Evolutionary conservation across 2,888 invertebrate genomes (phyloP), one percentile per base, ranked within the genome.

Genomic region (Cristatella mucedo): DNA sequence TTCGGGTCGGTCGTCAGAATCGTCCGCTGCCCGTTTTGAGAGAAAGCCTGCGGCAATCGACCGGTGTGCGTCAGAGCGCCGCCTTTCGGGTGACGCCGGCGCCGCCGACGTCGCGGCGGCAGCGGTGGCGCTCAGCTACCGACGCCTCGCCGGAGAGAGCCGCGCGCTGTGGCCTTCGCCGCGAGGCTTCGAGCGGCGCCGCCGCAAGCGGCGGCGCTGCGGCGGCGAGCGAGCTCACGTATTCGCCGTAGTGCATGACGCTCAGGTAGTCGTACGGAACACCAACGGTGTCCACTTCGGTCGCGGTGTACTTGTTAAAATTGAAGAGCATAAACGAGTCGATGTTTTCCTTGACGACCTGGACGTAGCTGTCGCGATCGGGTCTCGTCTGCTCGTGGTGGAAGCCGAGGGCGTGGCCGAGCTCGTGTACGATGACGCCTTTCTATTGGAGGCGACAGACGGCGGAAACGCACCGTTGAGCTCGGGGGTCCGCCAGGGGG

Each of bases 361-460:
- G 18, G 2, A 55, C 47, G 38, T 41, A 54, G 1, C 36, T 31
- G 18, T 53, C 52, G 4, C 56, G 40, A 30, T 56, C 55, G 1
- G 55, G 55, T 11, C 56, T 43, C 16, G 53, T 49, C 41, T 56
- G 55, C 30, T 56, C 55, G 41, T 56, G 56, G 34, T 48, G 47
- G 46, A 52, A 54, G 5, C 55, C 56, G 22, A 55, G 40, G 5
- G 54, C 55, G 40, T 56, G 56, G 4, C 55, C 55, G 3, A 56
- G 42, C 39, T 56, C 56, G 32, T 56, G 56, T 1, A 49, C 43
- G 16, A 56, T 44, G 18, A 55, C 49, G 2, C 49, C 47, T 51
- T 49, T 54, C 55, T 56, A 46, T n/a, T n/a, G n/a, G n/a, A n/a
- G n/a, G n/a, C n/a, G n/a, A n/a, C n/a, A n/a, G n/a, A n/a, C n/a